phyloP scores from a whole-genome alignment of 2,888 invertebrate genomes.

The Helobdella robusta region DNA sequence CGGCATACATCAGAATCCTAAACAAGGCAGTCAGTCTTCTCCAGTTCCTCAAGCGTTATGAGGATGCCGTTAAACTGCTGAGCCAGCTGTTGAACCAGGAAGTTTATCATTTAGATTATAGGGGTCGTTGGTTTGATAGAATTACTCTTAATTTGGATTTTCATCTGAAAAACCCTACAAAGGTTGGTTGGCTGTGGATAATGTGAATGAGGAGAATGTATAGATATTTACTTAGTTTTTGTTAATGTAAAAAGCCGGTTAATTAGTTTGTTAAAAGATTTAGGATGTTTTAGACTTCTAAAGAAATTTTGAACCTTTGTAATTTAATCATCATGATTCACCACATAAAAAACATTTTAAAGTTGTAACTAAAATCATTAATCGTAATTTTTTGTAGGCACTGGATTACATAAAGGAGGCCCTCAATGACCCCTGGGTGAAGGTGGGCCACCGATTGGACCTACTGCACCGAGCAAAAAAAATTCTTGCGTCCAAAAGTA shows the following conservation, averaged over 20 bases:
- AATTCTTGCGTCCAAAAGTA: constrained; percentile 37
- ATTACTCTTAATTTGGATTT: constrained; percentile 58
- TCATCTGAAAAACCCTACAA: constrained; percentile 50
- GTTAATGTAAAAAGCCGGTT: too few species aligned
- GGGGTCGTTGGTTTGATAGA: constrained; percentile 56
- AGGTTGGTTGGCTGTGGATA: too few species aligned
- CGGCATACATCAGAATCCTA: constrained; percentile 49
- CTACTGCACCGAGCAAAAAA: constrained; percentile 48
- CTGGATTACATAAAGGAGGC: constrained; percentile 44
- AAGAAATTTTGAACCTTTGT: too few species aligned
- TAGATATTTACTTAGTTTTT: too few species aligned
- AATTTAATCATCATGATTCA: too few species aligned
- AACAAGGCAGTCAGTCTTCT: constrained; percentile 51
- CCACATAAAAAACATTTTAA: too few species aligned
- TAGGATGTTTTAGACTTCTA: too few species aligned
- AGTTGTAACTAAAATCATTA: too few species aligned
- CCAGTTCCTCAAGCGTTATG: constrained; percentile 51
- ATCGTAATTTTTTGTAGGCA: constrained; percentile 40
- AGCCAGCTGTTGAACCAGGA: constrained; percentile 54
- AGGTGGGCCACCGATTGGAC: constrained; percentile 48
- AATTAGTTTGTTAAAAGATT: too few species aligned
- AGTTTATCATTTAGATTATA: constrained; percentile 45
- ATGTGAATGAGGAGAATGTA: too few species aligned
- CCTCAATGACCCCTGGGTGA: constrained; percentile 46
- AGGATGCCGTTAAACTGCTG: constrained; percentile 54